Conservation (phyloP, 2,888 invertebrate species). For the Fragum whitleyi region DNA sequence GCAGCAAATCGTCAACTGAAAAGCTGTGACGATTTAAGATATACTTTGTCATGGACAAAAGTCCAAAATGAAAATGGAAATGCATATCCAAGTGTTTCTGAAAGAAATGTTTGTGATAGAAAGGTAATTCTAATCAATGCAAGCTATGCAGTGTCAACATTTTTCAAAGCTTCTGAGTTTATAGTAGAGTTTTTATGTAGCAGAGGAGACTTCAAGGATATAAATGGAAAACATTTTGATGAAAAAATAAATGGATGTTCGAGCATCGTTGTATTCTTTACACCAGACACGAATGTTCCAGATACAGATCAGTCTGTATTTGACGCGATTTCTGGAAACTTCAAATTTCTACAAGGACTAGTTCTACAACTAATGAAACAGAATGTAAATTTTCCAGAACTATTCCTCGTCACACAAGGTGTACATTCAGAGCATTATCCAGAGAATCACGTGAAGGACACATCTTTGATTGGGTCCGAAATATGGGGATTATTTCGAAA, state of each 20-base stretch:
- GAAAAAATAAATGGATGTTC: neutral
- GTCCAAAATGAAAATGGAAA: neutral
- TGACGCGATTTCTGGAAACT: neutral
- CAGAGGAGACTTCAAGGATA: neutral
- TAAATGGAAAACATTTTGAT: neutral
- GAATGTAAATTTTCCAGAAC: neutral
- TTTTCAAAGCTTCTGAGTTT: neutral
- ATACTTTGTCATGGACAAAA: neutral
- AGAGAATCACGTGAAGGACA: neutral
- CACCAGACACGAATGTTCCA: neutral
- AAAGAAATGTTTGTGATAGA: neutral
- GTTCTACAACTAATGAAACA: neutral
- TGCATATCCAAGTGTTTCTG: neutral
- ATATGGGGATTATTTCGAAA: constrained; percentile 61
- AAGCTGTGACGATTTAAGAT: constrained; percentile 12
- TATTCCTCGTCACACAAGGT: neutral
- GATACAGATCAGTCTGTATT: neutral
- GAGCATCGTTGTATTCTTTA: neutral
- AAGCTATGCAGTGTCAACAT: neutral
- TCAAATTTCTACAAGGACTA: neutral
- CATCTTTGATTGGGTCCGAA: constrained; percentile 43
- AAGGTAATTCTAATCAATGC: neutral
- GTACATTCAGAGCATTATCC: neutral
- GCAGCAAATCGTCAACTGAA: neutral
- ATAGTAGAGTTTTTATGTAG: neutral